Percentiles rank a stretch among this genome's conserved stretches.
Evolutionary conservation across 2,113 vertebrate genomes (phyloP).

Genomic region (Danio rerio): GRCz12tu NC_133192.1:15819001-15819500

Average conservation of each 20-base stretch:
- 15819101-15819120: neutral
- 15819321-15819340: neutral
- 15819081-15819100: neutral
- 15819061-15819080: too few relatives aligned
- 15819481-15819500: too few relatives aligned
- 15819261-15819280: conserved; percentile 7
- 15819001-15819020: too few relatives aligned
- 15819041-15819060: too few relatives aligned
- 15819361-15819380: conserved; percentile 1
- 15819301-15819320: neutral
- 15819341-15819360: neutral
- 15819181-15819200: neutral
- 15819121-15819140: neutral
- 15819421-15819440: neutral
- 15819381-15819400: neutral
- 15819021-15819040: too few relatives aligned
- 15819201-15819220: neutral
- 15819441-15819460: conserved; percentile 6
- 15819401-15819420: neutral
- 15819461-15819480: too few relatives aligned
- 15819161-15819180: neutral
- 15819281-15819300: conserved; percentile 15
- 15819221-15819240: neutral
- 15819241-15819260: neutral
- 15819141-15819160: neutral